These are phyloP conservation scores for Sialis fuliginosa DNA, from an alignment of 2,888 invertebrate species.

Conservation along the genomic window DNA sequence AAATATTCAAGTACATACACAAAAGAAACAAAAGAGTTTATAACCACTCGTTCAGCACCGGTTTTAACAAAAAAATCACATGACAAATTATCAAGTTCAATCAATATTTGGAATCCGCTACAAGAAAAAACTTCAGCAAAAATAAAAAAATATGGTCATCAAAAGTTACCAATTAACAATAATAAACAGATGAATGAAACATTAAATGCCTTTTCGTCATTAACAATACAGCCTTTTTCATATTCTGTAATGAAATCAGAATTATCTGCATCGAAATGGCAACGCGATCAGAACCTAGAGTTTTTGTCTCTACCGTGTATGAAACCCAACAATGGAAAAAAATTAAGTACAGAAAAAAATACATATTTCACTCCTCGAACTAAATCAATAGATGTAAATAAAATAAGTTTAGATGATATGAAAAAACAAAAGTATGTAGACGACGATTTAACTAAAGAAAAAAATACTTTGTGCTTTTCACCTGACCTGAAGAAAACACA, in stretches of 20 bases:
- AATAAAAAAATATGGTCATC: background rate
- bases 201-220: no score
- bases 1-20: no score
- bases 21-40: no score
- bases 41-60: no score
- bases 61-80: no score
- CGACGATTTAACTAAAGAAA: background rate
- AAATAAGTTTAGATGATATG: background rate
- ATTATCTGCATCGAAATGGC: constrained; percentile 11
- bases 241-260: constrained; percentile 9
- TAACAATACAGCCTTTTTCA: constrained; percentile 2
- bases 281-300: constrained; percentile 12
- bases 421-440: no score
- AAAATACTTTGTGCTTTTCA: background rate
- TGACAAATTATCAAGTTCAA: no score
- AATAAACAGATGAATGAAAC: background rate
- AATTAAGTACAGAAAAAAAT: background rate
- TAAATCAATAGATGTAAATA: background rate
- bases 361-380: background rate
- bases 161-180: background rate
- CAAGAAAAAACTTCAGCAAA: background rate
- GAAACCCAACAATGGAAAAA: constrained; percentile 7
- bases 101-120: background rate
- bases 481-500: background rate
- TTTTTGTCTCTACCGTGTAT: constrained; percentile 18